Percentiles rank a stretch among this genome's conserved stretches.
Conservation (phyloP, 2,888 invertebrate species). For the Machimus atricapillus region DNA sequence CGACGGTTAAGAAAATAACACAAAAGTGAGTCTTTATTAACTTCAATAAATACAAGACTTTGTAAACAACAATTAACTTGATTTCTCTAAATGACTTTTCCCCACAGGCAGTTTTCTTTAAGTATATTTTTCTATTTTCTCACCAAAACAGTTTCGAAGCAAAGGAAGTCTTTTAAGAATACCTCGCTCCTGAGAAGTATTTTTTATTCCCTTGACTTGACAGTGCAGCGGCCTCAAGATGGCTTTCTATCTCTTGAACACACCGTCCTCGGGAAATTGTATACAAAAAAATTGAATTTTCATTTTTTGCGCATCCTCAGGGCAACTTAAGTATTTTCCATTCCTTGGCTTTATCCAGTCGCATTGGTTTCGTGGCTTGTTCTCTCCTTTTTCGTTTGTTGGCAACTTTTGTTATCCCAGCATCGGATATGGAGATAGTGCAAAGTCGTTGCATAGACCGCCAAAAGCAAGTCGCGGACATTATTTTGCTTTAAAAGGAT, state of each 20-base stretch:
- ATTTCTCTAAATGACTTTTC: background rate
- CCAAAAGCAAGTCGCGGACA: background rate
- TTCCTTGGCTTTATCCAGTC: background rate
- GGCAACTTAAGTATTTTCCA: background rate
- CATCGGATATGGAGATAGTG: background rate
- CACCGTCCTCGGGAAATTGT: background rate
- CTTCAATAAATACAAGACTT: background rate
- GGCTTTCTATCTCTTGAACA: background rate
- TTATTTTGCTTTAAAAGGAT: background rate
- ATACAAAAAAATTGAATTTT: constrained; percentile 12
- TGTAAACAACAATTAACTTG: background rate
- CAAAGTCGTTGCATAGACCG: background rate
- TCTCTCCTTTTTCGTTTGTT: background rate
- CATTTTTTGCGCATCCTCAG: background rate
- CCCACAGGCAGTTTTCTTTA: background rate
- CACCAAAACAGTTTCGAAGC: background rate
- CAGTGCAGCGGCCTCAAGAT: background rate
- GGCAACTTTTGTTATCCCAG: background rate
- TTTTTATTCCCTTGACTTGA: background rate
- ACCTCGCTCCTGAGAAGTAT: background rate
- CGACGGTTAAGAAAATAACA: background rate
- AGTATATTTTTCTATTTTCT: background rate
- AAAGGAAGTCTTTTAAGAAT: background rate
- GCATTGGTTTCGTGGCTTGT: background rate
- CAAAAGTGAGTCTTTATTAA: background rate